phyloP scores from a whole-genome alignment of 2,888 invertebrate genomes.

The Ormia ochracea region DNA sequence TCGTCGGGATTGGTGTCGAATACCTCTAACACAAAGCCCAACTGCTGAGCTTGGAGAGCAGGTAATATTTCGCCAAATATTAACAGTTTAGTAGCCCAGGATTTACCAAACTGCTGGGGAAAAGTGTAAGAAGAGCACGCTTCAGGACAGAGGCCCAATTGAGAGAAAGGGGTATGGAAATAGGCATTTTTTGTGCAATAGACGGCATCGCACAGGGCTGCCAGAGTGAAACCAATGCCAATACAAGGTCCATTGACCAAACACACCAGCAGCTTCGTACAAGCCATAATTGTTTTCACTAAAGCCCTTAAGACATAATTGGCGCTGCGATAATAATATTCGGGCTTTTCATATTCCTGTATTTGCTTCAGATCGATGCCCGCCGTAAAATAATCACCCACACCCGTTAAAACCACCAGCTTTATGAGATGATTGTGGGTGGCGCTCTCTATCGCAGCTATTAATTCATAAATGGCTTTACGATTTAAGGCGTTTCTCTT shows the following conservation, averaged over 20 bases:
- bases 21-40: slow-evolving; percentile 88
- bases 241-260: slow-evolving; percentile 95
- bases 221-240: slow-evolving; percentile 86
- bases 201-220: slow-evolving; percentile 91
- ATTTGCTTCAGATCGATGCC: slow-evolving; percentile 67
- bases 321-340: slow-evolving; percentile 57
- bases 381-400: slow-evolving; percentile 66
- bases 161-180: slow-evolving; percentile 92
- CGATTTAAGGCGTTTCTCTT: slow-evolving; percentile 87
- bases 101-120: slow-evolving; percentile 87
- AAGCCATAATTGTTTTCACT: slow-evolving; percentile 86
- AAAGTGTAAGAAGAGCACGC: slow-evolving; percentile 91
- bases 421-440: slow-evolving; percentile 81
- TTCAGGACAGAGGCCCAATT: slow-evolving; percentile 90
- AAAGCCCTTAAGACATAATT: slow-evolving; percentile 79
- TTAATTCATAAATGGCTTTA: slow-evolving; percentile 83
- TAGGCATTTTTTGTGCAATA: slow-evolving; percentile 90
- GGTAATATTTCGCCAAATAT: slow-evolving; percentile 86
- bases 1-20: slow-evolving; percentile 78
- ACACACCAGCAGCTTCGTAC: slow-evolving; percentile 91
- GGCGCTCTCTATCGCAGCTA: slow-evolving; percentile 82
- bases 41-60: slow-evolving; percentile 85
- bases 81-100: slow-evolving; percentile 82
- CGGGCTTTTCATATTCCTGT: slow-evolving; percentile 59
- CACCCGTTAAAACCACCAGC: slow-evolving; percentile 85